Conservation (phyloP, 2,113 vertebrate species). For the Camarhynchus parvulus region DNA sequence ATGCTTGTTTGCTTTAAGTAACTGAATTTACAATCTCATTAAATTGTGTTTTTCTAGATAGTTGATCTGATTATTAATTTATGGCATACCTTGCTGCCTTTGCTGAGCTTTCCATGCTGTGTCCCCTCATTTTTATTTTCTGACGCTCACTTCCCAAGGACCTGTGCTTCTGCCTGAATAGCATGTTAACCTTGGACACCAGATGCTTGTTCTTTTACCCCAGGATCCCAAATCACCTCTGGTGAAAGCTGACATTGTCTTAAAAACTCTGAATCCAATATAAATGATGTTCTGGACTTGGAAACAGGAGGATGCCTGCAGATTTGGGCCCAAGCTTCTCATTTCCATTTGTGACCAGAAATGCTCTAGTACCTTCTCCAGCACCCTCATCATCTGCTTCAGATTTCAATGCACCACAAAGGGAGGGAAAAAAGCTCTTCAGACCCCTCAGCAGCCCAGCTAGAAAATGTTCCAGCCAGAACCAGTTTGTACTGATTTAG, state of each 20-base stretch:
- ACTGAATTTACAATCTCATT: neutral
- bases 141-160: neutral
- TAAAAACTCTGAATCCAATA: neutral
- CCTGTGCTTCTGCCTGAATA: neutral
- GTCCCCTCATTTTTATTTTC: neutral
- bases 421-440: rapidly evolving
- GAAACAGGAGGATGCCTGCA: neutral
- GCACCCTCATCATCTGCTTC: neutral
- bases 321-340: neutral
- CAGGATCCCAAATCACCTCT: neutral
- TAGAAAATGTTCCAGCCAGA: neutral
- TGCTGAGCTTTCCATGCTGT: neutral
- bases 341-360: neutral
- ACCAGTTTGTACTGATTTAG: neutral
- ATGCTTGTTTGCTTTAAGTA: neutral
- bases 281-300: neutral
- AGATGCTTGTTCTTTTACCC: neutral
- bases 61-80: neutral
- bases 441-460: neutral
- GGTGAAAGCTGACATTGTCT: neutral
- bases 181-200: neutral
- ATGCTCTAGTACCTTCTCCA: neutral
- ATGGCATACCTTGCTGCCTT: neutral
- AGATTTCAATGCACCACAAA: neutral
- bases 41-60: neutral